A percentile compares a stretch with the other conserved stretches of the same genome.
These are phyloP conservation scores for Embidobia sp. DNA, from an alignment of 2,888 invertebrate species.

Conservation along the genomic window DNA sequence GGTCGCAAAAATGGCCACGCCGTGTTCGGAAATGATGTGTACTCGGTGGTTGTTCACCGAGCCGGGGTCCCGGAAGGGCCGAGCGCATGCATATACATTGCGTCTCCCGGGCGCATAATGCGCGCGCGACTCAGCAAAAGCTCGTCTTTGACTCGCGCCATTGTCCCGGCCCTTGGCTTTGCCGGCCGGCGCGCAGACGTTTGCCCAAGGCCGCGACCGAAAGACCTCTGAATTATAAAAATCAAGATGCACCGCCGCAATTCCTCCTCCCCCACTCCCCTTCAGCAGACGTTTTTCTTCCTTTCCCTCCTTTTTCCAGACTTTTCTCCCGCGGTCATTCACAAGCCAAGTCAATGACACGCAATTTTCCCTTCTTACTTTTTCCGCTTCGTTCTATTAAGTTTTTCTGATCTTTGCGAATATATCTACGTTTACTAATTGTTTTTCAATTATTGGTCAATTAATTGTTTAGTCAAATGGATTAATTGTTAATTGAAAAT, in stretches of 20 bases:
- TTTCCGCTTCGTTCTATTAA: not conserved
- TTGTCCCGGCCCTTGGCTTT: conserved; percentile 31
- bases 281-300: not conserved
- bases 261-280: not conserved
- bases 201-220: conserved; percentile 38
- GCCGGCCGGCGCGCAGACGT: conserved; percentile 31
- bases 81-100: conserved; percentile 57
- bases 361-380: conserved; percentile 4
- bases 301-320: not conserved
- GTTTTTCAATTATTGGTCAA: no score
- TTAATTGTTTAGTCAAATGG: no score
- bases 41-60: conserved; percentile 54
- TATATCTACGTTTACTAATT: no score
- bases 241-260: conserved; percentile 29
- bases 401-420: no score
- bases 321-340: conserved; percentile 34
- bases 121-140: conserved; percentile 37
- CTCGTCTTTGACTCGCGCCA: conserved; percentile 28
- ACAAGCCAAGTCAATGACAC: conserved; percentile 15
- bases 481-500: no score
- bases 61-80: conserved; percentile 38
- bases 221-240: conserved; percentile 50
- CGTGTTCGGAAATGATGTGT: conserved; percentile 52
- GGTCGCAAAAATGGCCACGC: conserved; percentile 48
- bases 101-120: conserved; percentile 43